phyloP scores from a whole-genome alignment of 2,113 vertebrate genomes.

The Chloebia gouldiae region DNA sequence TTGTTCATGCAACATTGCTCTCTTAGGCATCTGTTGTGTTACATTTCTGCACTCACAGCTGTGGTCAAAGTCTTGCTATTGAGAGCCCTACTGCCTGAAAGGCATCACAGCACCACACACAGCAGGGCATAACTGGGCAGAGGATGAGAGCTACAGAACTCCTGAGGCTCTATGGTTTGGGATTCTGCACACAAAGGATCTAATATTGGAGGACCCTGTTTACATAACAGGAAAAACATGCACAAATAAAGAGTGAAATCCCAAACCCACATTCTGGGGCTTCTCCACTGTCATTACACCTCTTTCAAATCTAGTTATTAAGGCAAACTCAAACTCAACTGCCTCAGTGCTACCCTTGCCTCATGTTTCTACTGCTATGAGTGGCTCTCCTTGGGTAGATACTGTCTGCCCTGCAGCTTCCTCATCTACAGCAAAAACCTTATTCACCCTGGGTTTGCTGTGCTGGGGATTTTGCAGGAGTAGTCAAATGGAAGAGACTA shows the following conservation, averaged over 20 bases:
- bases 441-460: not conserved
- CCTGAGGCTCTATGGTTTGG: not conserved
- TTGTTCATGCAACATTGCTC: not conserved
- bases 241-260: not conserved
- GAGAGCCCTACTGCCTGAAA: not conserved
- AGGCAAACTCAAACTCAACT: not conserved
- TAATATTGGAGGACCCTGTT: not conserved
- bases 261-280: not conserved
- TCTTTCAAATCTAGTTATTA: not conserved
- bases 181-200: not conserved
- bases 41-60: not conserved
- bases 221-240: not conserved
- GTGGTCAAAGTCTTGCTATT: not conserved
- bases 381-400: not conserved
- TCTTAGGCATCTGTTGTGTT: not conserved
- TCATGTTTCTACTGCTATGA: not conserved
- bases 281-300: not conserved
- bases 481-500: not conserved
- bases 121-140: not conserved
- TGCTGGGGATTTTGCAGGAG: accelerated
- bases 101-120: not conserved
- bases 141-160: not conserved
- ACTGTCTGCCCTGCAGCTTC: not conserved
- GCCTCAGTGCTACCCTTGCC: not conserved
- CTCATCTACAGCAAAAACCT: not conserved